These are phyloP conservation scores for Sminthurinus aureus DNA, from an alignment of 2,888 invertebrate species.

Conservation along the genomic window DNA sequence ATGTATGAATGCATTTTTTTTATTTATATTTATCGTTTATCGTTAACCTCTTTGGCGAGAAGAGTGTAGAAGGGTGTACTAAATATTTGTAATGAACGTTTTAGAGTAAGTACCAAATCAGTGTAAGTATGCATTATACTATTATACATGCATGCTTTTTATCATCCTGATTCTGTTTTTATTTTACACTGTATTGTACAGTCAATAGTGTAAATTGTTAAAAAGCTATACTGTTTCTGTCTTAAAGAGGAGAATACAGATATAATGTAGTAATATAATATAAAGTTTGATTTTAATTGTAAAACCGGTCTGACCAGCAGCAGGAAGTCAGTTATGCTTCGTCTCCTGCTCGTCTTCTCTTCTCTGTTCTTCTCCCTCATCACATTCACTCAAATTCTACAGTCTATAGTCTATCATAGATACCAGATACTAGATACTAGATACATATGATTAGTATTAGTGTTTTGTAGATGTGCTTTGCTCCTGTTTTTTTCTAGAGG, in stretches of 20 bases:
- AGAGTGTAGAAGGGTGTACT: background rate
- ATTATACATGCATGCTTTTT: background rate
- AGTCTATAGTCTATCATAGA: background rate
- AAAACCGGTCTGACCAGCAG: conserved; percentile 20
- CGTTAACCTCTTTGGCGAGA: background rate
- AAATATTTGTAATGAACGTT: background rate
- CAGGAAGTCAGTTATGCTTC: background rate
- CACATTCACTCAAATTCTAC: background rate
- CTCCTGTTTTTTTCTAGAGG: background rate
- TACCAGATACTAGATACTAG: too few relatives aligned
- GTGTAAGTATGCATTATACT: background rate
- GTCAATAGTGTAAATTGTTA: too few relatives aligned
- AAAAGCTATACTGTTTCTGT: background rate
- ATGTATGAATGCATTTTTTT: background rate
- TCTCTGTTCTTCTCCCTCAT: background rate
- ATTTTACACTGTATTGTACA: too few relatives aligned
- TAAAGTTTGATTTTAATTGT: background rate
- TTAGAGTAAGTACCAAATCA: background rate
- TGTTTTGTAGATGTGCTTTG: background rate
- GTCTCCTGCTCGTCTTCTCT: background rate
- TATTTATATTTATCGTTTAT: background rate
- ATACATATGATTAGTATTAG: background rate
- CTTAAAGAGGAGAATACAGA: background rate
- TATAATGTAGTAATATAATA: too few relatives aligned
- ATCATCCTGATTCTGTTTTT: background rate